phyloP scores from a whole-genome alignment of 2,888 invertebrate genomes.

The Sarcophaga subvicina region DNA sequence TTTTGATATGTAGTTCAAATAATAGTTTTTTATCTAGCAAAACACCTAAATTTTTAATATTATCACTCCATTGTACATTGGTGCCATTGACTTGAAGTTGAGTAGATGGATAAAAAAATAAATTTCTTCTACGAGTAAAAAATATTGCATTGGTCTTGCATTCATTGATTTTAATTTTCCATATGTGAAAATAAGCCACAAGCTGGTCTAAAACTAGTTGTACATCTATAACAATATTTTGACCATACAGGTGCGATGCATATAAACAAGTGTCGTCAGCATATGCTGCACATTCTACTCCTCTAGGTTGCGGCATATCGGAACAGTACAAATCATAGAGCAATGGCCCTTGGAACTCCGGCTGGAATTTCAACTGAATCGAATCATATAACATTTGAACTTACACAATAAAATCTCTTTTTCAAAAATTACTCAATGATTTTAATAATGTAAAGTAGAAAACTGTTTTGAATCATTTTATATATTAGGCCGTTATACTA shows the following conservation, averaged over 20 bases:
- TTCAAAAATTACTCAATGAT: too few relatives aligned
- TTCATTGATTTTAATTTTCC: conserved; percentile 9
- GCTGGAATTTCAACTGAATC: too few relatives aligned
- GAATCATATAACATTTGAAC: too few relatives aligned
- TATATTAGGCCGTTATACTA: too few relatives aligned
- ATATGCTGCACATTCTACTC: neutral
- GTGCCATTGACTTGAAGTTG: neutral
- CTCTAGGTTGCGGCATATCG: too few relatives aligned
- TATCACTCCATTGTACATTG: neutral
- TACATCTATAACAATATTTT: neutral
- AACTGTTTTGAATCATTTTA: too few relatives aligned
- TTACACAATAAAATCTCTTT: too few relatives aligned
- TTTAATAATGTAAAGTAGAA: too few relatives aligned
- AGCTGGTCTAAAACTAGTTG: neutral
- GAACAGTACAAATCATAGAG: too few relatives aligned
- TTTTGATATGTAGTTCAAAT: neutral
- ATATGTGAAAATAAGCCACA: neutral
- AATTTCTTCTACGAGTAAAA: conserved; percentile 14
- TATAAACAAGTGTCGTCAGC: conserved; percentile 20
- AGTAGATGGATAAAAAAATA: neutral
- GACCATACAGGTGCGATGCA: neutral
- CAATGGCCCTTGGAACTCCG: too few relatives aligned
- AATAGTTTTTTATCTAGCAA: conserved; percentile 3
- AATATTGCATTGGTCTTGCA: conserved; percentile 18
- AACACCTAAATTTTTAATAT: conserved; percentile 14